Base-by-base conservation (phyloP, 2,888 invertebrate genomes). In the Cetonia aurata region DNA sequence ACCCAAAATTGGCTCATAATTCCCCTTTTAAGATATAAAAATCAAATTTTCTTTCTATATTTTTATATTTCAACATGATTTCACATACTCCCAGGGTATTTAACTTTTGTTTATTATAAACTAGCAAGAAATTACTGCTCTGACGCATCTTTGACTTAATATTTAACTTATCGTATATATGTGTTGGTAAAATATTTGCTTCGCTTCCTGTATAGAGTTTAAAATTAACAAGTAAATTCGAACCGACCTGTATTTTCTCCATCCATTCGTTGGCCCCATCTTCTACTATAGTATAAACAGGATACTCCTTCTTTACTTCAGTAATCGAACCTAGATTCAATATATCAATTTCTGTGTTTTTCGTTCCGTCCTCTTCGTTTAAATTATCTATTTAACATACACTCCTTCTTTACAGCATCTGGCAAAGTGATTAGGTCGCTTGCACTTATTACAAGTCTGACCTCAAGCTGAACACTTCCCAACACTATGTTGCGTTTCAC, bases 281-380 rank as follows among this genome's bases (percentile, higher is more conserved):
- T 6, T 44, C 6, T 44, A 10, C 6, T 44, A 44, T 44, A 44
- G 1, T 44, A 44, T 6, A 44, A 44, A 44, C 44, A 44, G 44
- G 44, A 44, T 6, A 44, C 13, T 44, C 3, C 13, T 44, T 6
- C 1, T 44, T 44, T 3, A 6, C n/a, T 48, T 48, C 48, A 10
- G 13, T 48, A 48, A 48, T 48, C 13, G 48, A 48, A 8, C 48
- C 48, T 48, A 48, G 12, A 48, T 37, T 37, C 6, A 37, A 37
- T 1, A 8, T 37, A 4, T 37, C 37, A 4, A 8, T 10, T 37
- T 37, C 37, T 37, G 1, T 10, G 37, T 37, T 10, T 37, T 4
- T 1, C 10, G 10, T 37, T 37, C 6, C 4, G 3, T 1, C 8
- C 3, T 6, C 10, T 37, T 37, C 37, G 6, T 8, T 37, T 1